A percentile compares a stretch with the other conserved stretches of the same genome.
Evolutionary conservation across 2,888 invertebrate species (phyloP).

Genomic region (Drosophila ustulata): DNA sequence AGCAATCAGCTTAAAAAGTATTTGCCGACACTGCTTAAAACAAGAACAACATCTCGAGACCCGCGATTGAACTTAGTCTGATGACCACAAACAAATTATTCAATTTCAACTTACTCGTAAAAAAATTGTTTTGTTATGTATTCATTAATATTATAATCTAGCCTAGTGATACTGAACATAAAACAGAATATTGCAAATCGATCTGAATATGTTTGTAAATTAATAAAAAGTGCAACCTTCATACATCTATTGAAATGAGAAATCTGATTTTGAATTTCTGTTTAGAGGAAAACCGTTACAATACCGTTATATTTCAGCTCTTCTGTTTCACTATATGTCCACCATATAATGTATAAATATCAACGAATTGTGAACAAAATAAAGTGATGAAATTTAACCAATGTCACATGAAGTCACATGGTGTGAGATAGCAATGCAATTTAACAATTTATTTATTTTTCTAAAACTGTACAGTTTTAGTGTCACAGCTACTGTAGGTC

Average conservation of each 20-base stretch:
- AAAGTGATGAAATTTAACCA: too few relatives aligned
- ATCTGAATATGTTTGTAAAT: constrained; percentile 71
- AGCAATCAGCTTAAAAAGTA: constrained; percentile 51
- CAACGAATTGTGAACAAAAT: too few relatives aligned
- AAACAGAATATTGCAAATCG: constrained; percentile 42
- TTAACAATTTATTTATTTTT: too few relatives aligned
- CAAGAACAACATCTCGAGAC: background rate
- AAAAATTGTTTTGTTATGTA: constrained; percentile 77
- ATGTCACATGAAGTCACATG: too few relatives aligned
- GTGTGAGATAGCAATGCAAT: too few relatives aligned
- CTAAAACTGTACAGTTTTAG: background rate
- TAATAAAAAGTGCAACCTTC: constrained; percentile 61
- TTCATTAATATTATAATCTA: constrained; percentile 68
- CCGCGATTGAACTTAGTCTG: constrained; percentile 45
- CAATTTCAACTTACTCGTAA: constrained; percentile 55
- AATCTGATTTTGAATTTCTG: background rate
- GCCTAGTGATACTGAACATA: constrained; percentile 49
- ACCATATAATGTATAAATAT: too few relatives aligned
- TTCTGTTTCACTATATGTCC: too few relatives aligned
- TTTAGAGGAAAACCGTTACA: background rate
- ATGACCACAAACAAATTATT: constrained; percentile 30
- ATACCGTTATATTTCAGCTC: background rate
- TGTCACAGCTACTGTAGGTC: background rate
- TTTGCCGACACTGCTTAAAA: constrained; percentile 50
- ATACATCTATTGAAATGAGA: constrained; percentile 10